Evolutionary conservation across 2,888 invertebrate genomes (phyloP).

Genomic region (Chesias legatella): DNA sequence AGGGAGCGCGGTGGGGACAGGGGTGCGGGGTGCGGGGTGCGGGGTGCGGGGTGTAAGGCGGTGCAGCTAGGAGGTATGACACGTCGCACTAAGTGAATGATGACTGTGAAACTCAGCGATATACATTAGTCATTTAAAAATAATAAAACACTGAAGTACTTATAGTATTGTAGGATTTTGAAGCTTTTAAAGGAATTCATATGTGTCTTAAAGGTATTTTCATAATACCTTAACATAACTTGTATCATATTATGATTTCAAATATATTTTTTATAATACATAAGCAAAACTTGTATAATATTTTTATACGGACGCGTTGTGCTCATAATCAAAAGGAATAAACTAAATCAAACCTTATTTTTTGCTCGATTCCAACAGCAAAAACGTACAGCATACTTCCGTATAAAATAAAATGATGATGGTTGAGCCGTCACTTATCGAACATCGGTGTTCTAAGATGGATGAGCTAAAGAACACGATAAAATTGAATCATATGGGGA

Average conservation of each 20-base stretch:
- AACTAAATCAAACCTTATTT: no score
- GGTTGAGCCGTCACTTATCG: constrained; percentile 32
- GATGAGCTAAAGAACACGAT: constrained; percentile 37
- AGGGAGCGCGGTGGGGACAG: constrained; percentile 17
- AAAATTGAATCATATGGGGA: constrained; percentile 36
- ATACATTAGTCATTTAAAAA: constrained; percentile 3
- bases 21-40: constrained; percentile 29
- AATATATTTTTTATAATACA: no score
- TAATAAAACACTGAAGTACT: no score
- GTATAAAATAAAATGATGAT: constrained; percentile 16
- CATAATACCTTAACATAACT: no score
- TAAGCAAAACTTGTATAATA: no score
- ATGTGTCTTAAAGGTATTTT: no score
- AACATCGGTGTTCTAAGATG: constrained; percentile 35
- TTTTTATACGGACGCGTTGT: no score
- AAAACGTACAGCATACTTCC: not conserved
- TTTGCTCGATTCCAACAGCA: not conserved
- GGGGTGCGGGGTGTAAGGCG: constrained; percentile 28
- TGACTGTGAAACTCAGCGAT: constrained; percentile 36
- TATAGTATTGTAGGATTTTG: no score
- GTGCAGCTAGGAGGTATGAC: constrained; percentile 51
- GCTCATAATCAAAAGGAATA: no score
- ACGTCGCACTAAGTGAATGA: constrained; percentile 72
- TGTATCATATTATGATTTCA: no score
- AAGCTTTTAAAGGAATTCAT: no score